These are phyloP conservation scores for Mormoops blainvillei DNA, from an alignment of 2,113 vertebrate genomes.

Conservation along the genomic window DNA sequence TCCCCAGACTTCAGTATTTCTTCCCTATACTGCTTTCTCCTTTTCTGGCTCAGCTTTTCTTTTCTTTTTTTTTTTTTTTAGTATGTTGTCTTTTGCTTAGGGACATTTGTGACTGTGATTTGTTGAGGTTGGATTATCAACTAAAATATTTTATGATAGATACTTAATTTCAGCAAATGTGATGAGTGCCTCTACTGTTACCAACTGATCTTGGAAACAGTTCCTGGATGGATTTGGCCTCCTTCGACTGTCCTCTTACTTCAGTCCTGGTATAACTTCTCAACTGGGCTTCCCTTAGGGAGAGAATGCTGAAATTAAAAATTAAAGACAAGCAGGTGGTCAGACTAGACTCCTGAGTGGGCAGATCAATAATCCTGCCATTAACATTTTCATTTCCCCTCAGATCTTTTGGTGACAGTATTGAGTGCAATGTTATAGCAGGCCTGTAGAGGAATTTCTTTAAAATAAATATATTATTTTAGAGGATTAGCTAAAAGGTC, in stretches of 20 bases:
- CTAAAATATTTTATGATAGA: neutral
- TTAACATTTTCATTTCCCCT: slow-evolving; percentile 51
- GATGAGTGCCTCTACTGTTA: neutral
- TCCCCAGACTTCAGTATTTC: slow-evolving; percentile 43
- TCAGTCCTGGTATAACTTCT: neutral
- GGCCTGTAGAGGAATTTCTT: slow-evolving; percentile 30
- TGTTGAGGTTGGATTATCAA: neutral
- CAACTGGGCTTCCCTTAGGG: neutral
- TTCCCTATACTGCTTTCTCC: slow-evolving; percentile 38
- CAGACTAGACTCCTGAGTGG: neutral
- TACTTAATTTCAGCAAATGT: neutral
- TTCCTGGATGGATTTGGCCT: neutral
- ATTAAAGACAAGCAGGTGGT: neutral
- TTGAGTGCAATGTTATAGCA: neutral
- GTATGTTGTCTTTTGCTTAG: slow-evolving; percentile 60
- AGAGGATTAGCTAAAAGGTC: slow-evolving; percentile 46
- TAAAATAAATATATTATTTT: slow-evolving; percentile 8
- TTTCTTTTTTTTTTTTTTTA: no score
- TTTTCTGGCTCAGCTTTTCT: slow-evolving; percentile 40
- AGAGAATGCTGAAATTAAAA: slow-evolving; percentile 17
- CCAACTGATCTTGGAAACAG: neutral
- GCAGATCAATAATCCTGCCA: neutral
- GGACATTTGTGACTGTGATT: neutral
- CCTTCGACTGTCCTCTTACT: neutral
- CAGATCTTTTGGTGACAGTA: neutral